Evolutionary conservation across 2,888 invertebrate genomes (phyloP).

Genomic region (Agrotis exclamationis): DNA sequence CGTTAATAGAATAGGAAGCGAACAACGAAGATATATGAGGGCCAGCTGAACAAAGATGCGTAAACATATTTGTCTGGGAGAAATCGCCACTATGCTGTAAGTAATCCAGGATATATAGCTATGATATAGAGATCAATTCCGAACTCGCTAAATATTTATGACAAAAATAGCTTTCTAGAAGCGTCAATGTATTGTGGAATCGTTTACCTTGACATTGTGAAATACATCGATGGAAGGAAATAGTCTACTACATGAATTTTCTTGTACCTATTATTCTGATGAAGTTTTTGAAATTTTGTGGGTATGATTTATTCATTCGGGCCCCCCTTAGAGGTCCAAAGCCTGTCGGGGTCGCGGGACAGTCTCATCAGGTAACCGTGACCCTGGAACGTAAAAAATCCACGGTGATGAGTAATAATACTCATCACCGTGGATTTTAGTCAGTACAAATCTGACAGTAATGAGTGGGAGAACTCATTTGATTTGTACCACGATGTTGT

Average conservation of each 20-base stretch:
- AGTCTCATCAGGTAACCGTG: too few species aligned
- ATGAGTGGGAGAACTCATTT: too few species aligned
- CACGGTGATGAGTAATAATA: too few species aligned
- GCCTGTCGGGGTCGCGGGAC: too few species aligned
- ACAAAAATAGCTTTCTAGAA: conserved; percentile 34
- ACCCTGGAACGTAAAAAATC: too few species aligned
- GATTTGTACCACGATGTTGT: too few species aligned
- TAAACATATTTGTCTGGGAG: conserved; percentile 33
- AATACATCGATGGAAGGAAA: conserved; percentile 9
- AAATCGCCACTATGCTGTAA: conserved; percentile 39
- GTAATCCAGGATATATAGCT: conserved; percentile 29
- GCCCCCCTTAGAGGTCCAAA: too few species aligned
- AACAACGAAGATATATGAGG: conserved; percentile 45
- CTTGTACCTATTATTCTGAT: not conserved
- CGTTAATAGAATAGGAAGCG: conserved; percentile 45
- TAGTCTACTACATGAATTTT: not conserved
- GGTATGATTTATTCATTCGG: too few species aligned
- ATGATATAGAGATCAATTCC: conserved; percentile 29
- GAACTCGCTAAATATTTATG: conserved; percentile 45
- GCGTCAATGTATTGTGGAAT: conserved; percentile 5
- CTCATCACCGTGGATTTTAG: too few species aligned
- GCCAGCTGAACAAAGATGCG: conserved; percentile 52
- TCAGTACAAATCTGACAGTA: too few species aligned
- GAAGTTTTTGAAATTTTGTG: not conserved
- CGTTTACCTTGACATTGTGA: conserved; percentile 8